These are phyloP conservation scores for Dendronephthya gigantea DNA, from an alignment of 64 coral and sea anemone genomes.

Conservation along the genomic window DNA sequence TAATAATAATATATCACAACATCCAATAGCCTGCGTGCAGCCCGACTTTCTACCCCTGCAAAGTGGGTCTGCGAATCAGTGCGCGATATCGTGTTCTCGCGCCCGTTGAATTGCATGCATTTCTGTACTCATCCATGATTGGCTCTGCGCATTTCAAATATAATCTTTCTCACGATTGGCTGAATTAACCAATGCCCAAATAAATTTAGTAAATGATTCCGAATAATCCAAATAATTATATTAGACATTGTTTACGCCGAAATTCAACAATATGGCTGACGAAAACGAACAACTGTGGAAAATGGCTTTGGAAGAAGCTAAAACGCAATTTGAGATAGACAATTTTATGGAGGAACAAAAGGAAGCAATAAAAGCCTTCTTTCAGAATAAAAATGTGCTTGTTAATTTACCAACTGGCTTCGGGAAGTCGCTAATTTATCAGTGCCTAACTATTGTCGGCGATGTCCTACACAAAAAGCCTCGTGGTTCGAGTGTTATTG, in stretches of 20 bases:
- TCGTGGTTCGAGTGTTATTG: neutral
- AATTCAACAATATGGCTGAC: neutral
- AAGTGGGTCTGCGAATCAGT: neutral
- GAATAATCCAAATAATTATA: too few species aligned
- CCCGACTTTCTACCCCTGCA: neutral
- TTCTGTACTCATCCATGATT: neutral
- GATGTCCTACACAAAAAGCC: neutral
- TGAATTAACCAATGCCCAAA: too few species aligned
- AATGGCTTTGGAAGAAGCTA: neutral
- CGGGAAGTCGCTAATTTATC: neutral
- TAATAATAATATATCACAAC: too few species aligned
- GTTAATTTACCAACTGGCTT: neutral
- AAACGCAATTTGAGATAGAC: neutral
- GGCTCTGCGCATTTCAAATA: neutral
- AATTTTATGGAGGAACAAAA: neutral
- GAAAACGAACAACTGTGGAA: neutral
- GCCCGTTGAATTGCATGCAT: neutral
- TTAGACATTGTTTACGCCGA: too few species aligned
- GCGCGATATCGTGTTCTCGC: neutral
- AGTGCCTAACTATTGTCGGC: neutral
- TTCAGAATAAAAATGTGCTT: neutral
- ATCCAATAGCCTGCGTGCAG: constrained; percentile 10
- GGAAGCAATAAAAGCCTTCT: neutral
- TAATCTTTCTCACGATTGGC: neutral
- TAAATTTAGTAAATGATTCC: too few species aligned